These are phyloP conservation scores for Coranthus polyacanthus DNA, from an alignment of 2,797 vertebrate genomes.

Conservation along the genomic window DNA sequence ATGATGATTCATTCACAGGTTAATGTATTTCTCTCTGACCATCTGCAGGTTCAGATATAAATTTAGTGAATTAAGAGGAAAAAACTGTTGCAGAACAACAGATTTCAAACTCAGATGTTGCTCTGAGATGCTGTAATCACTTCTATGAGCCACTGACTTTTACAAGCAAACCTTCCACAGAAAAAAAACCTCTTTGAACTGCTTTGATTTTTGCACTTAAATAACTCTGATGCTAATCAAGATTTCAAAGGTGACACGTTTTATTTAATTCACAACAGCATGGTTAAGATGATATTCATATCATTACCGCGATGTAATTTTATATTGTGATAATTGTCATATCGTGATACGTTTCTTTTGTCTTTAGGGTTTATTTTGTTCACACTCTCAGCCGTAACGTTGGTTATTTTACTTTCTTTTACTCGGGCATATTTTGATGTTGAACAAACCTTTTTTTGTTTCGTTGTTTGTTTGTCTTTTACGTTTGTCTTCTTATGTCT, in stretches of 20 bases:
- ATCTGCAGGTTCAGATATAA: constrained; percentile 81
- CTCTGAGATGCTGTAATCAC: constrained; percentile 39
- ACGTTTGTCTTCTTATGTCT: no score
- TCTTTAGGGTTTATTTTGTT: no score
- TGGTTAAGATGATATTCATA: no score
- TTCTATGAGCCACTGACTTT: constrained; percentile 39
- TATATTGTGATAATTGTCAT: no score
- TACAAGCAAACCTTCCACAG: constrained; percentile 37
- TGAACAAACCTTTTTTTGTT: no score
- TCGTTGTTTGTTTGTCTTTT: no score
- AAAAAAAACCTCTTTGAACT: constrained; percentile 9
- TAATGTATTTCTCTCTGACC: constrained; percentile 78
- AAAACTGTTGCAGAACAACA: constrained; percentile 46
- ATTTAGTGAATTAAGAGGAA: constrained; percentile 66
- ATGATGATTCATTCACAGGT: constrained; percentile 77
- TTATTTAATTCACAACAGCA: background rate
- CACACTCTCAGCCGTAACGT: no score
- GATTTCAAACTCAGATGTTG: constrained; percentile 54
- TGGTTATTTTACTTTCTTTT: no score
- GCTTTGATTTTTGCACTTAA: background rate
- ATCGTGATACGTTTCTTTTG: no score
- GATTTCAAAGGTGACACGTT: background rate
- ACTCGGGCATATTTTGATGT: no score
- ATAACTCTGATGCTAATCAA: background rate
- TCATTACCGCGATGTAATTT: no score